These are phyloP conservation scores for Acleris laterana DNA, from an alignment of 2,888 invertebrate genomes.

Conservation along the genomic window DNA sequence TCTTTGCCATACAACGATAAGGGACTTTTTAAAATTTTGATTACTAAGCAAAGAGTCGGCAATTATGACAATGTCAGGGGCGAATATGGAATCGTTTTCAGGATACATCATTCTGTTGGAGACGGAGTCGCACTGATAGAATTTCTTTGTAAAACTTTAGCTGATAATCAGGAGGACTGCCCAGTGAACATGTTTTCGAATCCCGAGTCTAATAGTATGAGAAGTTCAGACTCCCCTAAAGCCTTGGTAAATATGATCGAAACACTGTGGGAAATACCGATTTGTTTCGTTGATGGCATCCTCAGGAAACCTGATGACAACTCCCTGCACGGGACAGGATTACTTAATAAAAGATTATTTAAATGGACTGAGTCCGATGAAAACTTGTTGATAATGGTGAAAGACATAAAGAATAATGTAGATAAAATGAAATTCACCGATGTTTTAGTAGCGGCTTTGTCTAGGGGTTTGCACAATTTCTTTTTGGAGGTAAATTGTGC, in stretches of 20 bases:
- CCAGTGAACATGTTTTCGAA: constrained; percentile 47
- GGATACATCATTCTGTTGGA: constrained; percentile 82
- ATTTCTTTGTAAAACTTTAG: constrained; percentile 72
- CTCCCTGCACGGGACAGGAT: constrained; percentile 68
- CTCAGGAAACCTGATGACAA: constrained; percentile 65
- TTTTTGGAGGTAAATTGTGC: constrained; percentile 60
- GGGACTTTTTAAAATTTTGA: constrained; percentile 79
- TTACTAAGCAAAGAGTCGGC: constrained; percentile 58
- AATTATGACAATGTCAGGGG: constrained; percentile 45
- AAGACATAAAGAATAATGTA: constrained; percentile 58
- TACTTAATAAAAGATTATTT: constrained; percentile 71
- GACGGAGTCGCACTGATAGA: constrained; percentile 81
- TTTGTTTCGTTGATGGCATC: constrained; percentile 56
- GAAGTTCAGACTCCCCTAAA: constrained; percentile 41
- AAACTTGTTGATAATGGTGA: constrained; percentile 62
- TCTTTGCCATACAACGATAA: constrained; percentile 72
- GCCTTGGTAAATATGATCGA: constrained; percentile 51
- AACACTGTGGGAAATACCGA: constrained; percentile 52
- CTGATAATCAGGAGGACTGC: constrained; percentile 57
- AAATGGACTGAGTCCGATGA: constrained; percentile 67
- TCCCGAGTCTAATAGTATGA: constrained; percentile 42
- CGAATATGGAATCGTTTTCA: constrained; percentile 74
- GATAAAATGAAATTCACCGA: constrained; percentile 71
- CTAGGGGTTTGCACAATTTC: constrained; percentile 71
- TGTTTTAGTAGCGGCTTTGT: constrained; percentile 74